Evolutionary conservation across 2,888 invertebrate species (phyloP).

Genomic region (Temnothorax rugatulus): DNA sequence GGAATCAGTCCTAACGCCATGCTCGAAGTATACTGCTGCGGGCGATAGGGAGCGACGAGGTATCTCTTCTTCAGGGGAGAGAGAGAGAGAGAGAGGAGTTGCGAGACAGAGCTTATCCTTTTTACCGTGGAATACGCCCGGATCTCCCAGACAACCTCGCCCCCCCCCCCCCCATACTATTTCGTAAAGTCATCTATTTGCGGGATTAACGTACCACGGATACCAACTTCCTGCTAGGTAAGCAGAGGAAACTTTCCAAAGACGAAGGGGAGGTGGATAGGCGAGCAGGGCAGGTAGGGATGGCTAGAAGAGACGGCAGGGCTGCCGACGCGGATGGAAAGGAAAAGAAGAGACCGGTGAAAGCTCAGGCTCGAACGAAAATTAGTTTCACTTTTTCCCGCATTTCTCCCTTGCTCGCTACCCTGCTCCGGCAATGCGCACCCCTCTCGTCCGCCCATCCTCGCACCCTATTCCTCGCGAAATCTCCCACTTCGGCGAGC

Average conservation of each 20-base stretch:
- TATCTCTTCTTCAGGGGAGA: conserved; percentile 44
- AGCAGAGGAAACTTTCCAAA: conserved; percentile 74
- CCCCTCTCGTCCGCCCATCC: conserved; percentile 17
- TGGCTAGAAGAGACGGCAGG: conserved; percentile 48
- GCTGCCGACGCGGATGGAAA: conserved; percentile 32
- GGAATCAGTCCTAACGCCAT: conserved; percentile 27
- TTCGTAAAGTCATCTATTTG: conserved; percentile 77
- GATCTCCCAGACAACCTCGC: conserved; percentile 60
- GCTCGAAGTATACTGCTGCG: conserved; percentile 3
- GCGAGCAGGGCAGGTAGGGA: conserved; percentile 4
- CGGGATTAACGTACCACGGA: conserved; percentile 75
- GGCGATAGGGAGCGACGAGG: conserved; percentile 47
- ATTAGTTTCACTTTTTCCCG: conserved; percentile 76
- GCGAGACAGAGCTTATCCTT: conserved; percentile 71
- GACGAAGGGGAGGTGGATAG: conserved; percentile 31
- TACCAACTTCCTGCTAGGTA: conserved; percentile 75
- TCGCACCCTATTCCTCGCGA: conserved; percentile 13
- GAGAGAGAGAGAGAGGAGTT: conserved; percentile 25
- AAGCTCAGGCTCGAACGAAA: conserved; percentile 72
- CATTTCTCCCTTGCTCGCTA: conserved; percentile 18
- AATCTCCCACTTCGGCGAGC: conserved; percentile 42
- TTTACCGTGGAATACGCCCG: conserved; percentile 71
- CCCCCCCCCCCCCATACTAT: conserved; percentile 59
- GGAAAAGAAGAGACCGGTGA: conserved; percentile 59
- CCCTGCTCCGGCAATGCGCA: conserved; percentile 15